phyloP scores from a whole-genome alignment of 1,140 invertebrate species.

The Papilio polyxenes region DNA sequence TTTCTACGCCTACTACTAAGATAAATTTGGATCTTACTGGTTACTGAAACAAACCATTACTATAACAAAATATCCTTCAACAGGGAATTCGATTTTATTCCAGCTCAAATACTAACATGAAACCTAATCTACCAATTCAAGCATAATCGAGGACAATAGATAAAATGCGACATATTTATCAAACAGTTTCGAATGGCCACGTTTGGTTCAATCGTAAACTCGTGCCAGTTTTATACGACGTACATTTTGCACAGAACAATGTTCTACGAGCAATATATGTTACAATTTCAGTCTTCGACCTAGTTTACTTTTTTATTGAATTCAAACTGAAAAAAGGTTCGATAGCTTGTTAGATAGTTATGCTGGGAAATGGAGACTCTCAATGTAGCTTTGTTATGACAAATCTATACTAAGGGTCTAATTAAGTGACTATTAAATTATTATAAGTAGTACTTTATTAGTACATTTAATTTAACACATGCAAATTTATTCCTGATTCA shows the following conservation, averaged over 20 bases:
- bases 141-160: conserved; percentile 33
- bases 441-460: too few species aligned
- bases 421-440: too few species aligned
- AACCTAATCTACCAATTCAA: neutral
- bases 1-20: too few species aligned
- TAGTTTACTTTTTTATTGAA: conserved; percentile 22
- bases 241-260: conserved; percentile 21
- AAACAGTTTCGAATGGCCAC: conserved; percentile 13
- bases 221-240: conserved; percentile 23
- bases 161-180: conserved; percentile 33
- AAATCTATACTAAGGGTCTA: too few species aligned
- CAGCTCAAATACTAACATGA: neutral
- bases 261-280: conserved; percentile 26
- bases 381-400: too few species aligned
- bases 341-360: neutral
- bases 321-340: neutral
- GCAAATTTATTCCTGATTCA: neutral
- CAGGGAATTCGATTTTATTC: neutral
- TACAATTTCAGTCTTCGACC: conserved; percentile 24
- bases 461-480: neutral
- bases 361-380: too few species aligned
- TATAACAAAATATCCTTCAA: neutral
- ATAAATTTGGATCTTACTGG: too few species aligned
- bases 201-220: conserved; percentile 11
- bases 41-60: neutral